Percentiles rank a stretch among this genome's conserved stretches.
Evolutionary conservation across 2,797 vertebrate species (phyloP).

Genomic region (Clarias fuscus): DNA sequence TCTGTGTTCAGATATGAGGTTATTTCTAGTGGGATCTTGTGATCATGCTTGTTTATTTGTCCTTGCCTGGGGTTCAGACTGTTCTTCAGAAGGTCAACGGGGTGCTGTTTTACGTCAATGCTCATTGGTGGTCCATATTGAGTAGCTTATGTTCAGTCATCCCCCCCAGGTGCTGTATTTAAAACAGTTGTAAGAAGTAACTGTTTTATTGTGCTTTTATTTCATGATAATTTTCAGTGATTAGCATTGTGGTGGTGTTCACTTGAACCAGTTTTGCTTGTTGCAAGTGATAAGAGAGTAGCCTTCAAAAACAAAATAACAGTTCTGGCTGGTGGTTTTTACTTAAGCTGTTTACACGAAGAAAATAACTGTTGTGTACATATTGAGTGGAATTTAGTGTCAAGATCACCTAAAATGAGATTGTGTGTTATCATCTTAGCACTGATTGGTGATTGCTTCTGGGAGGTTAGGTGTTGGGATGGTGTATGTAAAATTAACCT

Average conservation of each 20-base stretch:
- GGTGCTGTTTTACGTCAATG: neutral
- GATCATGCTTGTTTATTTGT: slow-evolving; percentile 31
- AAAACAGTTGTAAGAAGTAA: neutral
- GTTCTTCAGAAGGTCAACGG: neutral
- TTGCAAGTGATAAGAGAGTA: neutral
- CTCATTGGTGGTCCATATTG: neutral
- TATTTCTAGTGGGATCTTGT: slow-evolving; percentile 26
- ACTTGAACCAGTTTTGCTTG: neutral
- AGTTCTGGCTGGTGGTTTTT: neutral
- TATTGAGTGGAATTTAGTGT: neutral
- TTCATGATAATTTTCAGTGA: neutral
- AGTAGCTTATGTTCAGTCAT: neutral
- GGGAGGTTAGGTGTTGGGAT: too few relatives aligned
- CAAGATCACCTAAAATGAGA: neutral
- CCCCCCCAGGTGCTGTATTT: neutral
- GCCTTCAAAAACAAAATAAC: neutral
- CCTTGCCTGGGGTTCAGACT: neutral
- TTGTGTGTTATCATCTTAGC: neutral
- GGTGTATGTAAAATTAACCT: neutral
- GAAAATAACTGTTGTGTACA: neutral
- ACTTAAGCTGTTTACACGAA: neutral
- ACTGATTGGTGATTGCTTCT: too few relatives aligned
- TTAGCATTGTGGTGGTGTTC: neutral
- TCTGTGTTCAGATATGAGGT: neutral
- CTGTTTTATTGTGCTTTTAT: neutral